These are phyloP conservation scores for Drosophila birchii DNA, from an alignment of 2,888 invertebrate species.

Conservation along the genomic window DNA sequence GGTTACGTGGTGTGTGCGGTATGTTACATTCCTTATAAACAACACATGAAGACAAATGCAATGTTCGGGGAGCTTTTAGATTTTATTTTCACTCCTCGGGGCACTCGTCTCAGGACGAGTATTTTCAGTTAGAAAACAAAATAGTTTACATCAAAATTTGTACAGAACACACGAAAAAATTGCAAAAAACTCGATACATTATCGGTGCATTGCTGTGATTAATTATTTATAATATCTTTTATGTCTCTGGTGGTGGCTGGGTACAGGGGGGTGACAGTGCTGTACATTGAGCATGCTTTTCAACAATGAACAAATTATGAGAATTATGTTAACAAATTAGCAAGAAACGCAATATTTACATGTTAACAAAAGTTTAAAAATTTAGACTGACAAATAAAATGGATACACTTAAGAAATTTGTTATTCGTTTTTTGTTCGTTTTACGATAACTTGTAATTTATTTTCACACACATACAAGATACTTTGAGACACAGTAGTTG, in stretches of 20 bases:
- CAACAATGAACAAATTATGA: slow-evolving; percentile 45
- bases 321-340: slow-evolving; percentile 28
- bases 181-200: slow-evolving; percentile 56
- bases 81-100: slow-evolving; percentile 61
- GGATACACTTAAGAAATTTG: slow-evolving; percentile 53
- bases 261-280: slow-evolving; percentile 58
- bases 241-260: slow-evolving; percentile 12
- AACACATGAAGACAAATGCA: slow-evolving; percentile 72
- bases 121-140: slow-evolving; percentile 33
- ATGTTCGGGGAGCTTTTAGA: slow-evolving; percentile 25
- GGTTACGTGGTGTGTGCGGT: slow-evolving; percentile 50
- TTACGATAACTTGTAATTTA: slow-evolving; percentile 67
- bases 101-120: slow-evolving; percentile 27
- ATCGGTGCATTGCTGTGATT: slow-evolving; percentile 56
- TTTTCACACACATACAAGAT: slow-evolving; percentile 85
- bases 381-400: slow-evolving; percentile 39
- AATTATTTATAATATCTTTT: slow-evolving; percentile 42
- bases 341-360: slow-evolving; percentile 62
- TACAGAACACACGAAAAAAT: slow-evolving; percentile 55
- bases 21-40: slow-evolving; percentile 63
- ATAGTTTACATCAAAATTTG: slow-evolving; percentile 54
- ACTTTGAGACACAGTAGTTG: slow-evolving; percentile 84
- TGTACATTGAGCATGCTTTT: slow-evolving; percentile 76
- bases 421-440: slow-evolving; percentile 53
- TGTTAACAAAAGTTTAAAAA: slow-evolving; percentile 43